A percentile compares a stretch with the other conserved stretches of the same genome.
Conservation (phyloP, 2,113 vertebrate species). For the Serinus canaria region DNA sequence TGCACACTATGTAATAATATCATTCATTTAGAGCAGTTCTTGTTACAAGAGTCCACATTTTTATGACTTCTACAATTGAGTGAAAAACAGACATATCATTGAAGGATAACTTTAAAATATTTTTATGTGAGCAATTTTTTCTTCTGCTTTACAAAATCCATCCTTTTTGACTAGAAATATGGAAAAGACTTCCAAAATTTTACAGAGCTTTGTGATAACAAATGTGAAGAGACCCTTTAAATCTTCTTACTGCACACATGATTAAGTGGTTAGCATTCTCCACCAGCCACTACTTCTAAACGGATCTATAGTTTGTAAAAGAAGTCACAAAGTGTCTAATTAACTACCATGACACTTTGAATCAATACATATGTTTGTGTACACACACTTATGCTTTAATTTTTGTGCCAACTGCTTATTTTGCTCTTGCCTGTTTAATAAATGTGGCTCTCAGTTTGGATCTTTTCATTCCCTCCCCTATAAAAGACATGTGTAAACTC, state of each 20-base stretch:
- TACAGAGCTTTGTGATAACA: neutral
- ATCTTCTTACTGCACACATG: neutral
- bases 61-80: neutral
- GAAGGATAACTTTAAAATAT: neutral
- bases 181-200: neutral
- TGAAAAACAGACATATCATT: neutral
- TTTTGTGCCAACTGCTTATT: neutral
- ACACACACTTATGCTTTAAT: neutral
- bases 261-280: neutral
- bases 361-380: neutral
- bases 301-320: neutral
- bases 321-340: neutral
- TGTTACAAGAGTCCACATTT: neutral
- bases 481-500: neutral
- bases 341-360: neutral
- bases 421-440: neutral
- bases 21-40: neutral
- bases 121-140: neutral
- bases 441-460: neutral
- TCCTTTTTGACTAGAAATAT: neutral
- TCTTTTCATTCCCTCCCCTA: fast-evolving
- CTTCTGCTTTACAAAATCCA: neutral
- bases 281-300: neutral
- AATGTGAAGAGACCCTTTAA: neutral
- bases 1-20: neutral